Percentiles rank a stretch among this genome's conserved stretches.
Conservation (phyloP, 2,888 invertebrate species). For the Bugula neritina region DNA sequence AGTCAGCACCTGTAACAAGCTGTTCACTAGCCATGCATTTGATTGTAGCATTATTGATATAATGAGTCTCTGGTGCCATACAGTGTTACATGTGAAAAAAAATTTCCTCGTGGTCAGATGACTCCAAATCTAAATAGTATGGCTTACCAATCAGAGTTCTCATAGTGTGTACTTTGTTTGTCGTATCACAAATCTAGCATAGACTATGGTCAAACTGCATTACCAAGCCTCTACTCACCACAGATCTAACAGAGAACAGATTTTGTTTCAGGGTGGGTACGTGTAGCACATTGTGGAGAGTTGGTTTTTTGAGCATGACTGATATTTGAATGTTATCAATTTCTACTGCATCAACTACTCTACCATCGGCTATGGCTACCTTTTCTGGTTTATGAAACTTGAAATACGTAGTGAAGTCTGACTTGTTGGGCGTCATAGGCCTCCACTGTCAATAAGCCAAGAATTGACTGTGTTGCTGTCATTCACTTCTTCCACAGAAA, state of each 20-base stretch:
- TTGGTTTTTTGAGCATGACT: neutral
- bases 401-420: neutral
- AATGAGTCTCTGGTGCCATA: neutral
- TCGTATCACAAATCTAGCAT: neutral
- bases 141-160: neutral
- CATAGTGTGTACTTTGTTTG: neutral
- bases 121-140: neutral
- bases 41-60: too few relatives aligned
- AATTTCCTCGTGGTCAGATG: neutral
- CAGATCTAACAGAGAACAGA: neutral
- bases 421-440: neutral
- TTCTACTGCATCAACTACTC: neutral
- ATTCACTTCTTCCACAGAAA: neutral
- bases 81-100: neutral
- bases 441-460: neutral
- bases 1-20: neutral
- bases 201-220: neutral
- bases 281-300: neutral
- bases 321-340: neutral
- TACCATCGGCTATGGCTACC: constrained; percentile 1
- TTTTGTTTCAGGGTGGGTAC: neutral
- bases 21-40: neutral
- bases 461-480: neutral
- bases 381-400: neutral
- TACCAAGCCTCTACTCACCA: neutral